These are phyloP conservation scores for Vesta saturnalis DNA, from an alignment of 2,888 invertebrate species.

Conservation along the genomic window DNA sequence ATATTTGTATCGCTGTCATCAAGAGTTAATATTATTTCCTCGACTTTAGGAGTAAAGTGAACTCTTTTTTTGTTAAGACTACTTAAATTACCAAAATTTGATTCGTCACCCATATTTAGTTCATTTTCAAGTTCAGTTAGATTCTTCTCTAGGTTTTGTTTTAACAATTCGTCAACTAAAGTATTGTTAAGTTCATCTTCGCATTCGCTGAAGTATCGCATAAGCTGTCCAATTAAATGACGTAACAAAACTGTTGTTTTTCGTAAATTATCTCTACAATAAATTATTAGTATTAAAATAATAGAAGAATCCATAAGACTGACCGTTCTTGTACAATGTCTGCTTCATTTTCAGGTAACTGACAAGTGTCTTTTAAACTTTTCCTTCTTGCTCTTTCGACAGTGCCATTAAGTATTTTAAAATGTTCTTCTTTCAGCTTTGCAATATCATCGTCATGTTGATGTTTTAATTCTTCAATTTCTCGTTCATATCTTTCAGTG, in stretches of 20 bases:
- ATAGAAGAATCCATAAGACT: not conserved
- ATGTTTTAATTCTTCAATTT: conserved; percentile 68
- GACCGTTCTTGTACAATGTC: conserved; percentile 72
- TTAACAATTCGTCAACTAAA: conserved; percentile 71
- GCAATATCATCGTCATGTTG: conserved; percentile 72
- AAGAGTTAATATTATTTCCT: conserved; percentile 68
- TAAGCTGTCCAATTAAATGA: conserved; percentile 73
- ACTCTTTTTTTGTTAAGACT: conserved; percentile 64
- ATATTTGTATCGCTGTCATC: conserved; percentile 67
- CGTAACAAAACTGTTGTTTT: conserved; percentile 73
- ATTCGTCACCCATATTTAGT: conserved; percentile 47
- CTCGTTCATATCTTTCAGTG: conserved; percentile 71
- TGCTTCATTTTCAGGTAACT: conserved; percentile 66
- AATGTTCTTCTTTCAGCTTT: conserved; percentile 55
- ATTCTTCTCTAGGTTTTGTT: conserved; percentile 56
- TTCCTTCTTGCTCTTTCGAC: conserved; percentile 55
- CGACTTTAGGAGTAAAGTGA: conserved; percentile 78
- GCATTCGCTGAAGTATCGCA: conserved; percentile 78
- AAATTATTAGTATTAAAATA: too few species aligned
- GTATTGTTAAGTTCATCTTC: conserved; percentile 84
- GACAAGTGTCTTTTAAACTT: conserved; percentile 57
- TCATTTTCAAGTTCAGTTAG: conserved; percentile 45
- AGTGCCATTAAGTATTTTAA: conserved; percentile 54
- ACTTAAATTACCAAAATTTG: conserved; percentile 44
- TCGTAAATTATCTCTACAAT: conserved; percentile 72